These are phyloP conservation scores for Perca schrenkii DNA, from an alignment of 2,113 vertebrate species.

Conservation along the genomic window DNA sequence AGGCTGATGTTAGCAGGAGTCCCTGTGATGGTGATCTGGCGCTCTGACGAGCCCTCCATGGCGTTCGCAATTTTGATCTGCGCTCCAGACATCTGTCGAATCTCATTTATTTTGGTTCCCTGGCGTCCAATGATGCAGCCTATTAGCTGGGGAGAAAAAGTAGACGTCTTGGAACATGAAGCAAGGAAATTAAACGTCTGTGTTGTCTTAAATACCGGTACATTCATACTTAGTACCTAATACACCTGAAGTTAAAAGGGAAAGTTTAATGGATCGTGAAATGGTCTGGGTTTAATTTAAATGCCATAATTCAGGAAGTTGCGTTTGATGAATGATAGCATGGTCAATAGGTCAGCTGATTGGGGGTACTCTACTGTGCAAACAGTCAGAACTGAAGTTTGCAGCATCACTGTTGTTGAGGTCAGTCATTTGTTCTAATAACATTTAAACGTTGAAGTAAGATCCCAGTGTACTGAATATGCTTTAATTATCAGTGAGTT, in stretches of 20 bases:
- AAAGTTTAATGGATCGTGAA: slow-evolving; percentile 41
- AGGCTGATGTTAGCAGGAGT: slow-evolving; percentile 99
- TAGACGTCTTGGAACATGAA: slow-evolving; percentile 47
- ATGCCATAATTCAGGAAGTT: slow-evolving; percentile 23
- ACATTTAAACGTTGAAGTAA: not conserved
- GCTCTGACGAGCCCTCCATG: slow-evolving; percentile 97
- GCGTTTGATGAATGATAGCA: slow-evolving; percentile 21
- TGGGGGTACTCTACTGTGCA: slow-evolving; percentile 4
- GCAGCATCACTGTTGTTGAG: not conserved
- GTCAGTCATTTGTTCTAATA: not conserved
- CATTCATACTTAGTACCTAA: not conserved
- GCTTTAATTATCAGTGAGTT: not conserved
- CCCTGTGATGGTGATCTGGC: slow-evolving; percentile 99
- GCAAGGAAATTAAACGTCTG: slow-evolving; percentile 19
- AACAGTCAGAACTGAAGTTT: not conserved
- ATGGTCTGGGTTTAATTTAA: slow-evolving; percentile 35
- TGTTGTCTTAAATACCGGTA: not conserved
- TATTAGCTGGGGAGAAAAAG: slow-evolving; percentile 90
- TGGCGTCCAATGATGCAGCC: slow-evolving; percentile 99
- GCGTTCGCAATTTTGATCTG: slow-evolving; percentile 99
- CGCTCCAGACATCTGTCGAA: slow-evolving; percentile 99
- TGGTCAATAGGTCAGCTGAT: not conserved
- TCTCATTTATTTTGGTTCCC: slow-evolving; percentile 99
- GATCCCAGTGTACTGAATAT: not conserved
- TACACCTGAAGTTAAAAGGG: slow-evolving; percentile 2